Evolutionary conservation across 2,888 invertebrate genomes (phyloP), one percentile per base, ranked within the genome.

Genomic region (Patella caerulea): DNA sequence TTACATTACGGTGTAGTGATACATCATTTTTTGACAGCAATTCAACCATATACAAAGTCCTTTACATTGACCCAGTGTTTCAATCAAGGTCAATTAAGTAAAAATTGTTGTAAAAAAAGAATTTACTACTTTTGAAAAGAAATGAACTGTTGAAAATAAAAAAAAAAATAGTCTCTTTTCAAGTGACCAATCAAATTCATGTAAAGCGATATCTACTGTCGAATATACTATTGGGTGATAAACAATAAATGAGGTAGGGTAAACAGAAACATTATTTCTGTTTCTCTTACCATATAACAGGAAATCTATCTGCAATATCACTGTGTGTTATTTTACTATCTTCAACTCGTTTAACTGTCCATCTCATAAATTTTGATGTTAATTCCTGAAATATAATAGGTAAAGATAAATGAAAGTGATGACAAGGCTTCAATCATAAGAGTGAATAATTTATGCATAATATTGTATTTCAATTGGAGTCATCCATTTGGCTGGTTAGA

Each of bases 351-450:
- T 88, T 82, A 19, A 88, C 92, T 84, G 95, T 94, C 81, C 93
- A 92, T 75, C 94, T 93, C 85, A 97, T 94, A 92, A 97, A 97
- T 93, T 97, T 94, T 24, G 96, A 96, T 90, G 97, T 97, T 85
- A 95, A 94, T 82, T 94, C 93, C 87, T 97, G 91, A 89, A 95
- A 95, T 78, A 94, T n/a, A 34, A 72, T 14, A 72, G 29, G 15
- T 45, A 29, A 34, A 72, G n/a, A 11, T n/a, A 24, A 45, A 45
- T 45, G 45, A 45, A 45, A 9, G 9, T 45, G 45, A 45, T 9
- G 45, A 9, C 45, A 45, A 7, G 9, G 9, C 9, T 45, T 45
- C 45, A 45, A 45, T 45, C 45, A 45, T 45, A 9, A 45, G 45
- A 45, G 45, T 45, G 45, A 45, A 45, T 34, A 34, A 34, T 34